phyloP scores from a whole-genome alignment of 2,888 invertebrate species.

The Drosophila atripex region DNA sequence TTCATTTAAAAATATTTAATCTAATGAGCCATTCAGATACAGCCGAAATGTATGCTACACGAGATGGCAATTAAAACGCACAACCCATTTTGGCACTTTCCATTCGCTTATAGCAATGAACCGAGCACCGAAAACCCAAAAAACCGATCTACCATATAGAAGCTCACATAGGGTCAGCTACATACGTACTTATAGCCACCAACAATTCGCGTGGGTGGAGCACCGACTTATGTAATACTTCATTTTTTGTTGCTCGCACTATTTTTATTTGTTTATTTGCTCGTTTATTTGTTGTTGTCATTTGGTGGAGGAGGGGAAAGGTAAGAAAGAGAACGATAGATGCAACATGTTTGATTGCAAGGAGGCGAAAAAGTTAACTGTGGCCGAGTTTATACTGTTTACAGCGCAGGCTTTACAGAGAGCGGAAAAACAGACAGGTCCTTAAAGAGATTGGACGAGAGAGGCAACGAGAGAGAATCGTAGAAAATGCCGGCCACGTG shows the following conservation, averaged over 20 bases:
- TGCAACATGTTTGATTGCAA: constrained; percentile 71
- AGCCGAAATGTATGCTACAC: constrained; percentile 44
- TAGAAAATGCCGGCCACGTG: constrained; percentile 72
- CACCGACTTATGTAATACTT: constrained; percentile 72
- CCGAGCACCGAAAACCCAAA: constrained; percentile 24
- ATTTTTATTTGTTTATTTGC: constrained; percentile 30
- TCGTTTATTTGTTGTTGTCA: constrained; percentile 9
- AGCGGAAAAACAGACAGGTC: constrained; percentile 12
- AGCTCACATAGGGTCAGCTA: constrained; percentile 36
- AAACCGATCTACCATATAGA: constrained; percentile 49
- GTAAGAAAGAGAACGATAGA: constrained; percentile 54
- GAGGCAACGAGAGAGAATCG: constrained; percentile 18
- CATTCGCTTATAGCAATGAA: constrained; percentile 58
- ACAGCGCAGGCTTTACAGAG: constrained; percentile 52
- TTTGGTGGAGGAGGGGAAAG: constrained; percentile 54
- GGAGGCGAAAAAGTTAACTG: constrained; percentile 57
- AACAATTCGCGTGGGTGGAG: constrained; percentile 66
- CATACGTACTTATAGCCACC: constrained; percentile 21
- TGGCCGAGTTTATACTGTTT: constrained; percentile 66
- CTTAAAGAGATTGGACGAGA: not conserved
- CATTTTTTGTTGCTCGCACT: constrained; percentile 62
- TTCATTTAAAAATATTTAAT: constrained; percentile 2
- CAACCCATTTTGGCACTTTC: constrained; percentile 53
- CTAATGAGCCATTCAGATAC: constrained; percentile 6
- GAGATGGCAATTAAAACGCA: constrained; percentile 63